Base-by-base conservation (phyloP, 2,113 vertebrate genomes). In the Alaudala cheleensis region DNA sequence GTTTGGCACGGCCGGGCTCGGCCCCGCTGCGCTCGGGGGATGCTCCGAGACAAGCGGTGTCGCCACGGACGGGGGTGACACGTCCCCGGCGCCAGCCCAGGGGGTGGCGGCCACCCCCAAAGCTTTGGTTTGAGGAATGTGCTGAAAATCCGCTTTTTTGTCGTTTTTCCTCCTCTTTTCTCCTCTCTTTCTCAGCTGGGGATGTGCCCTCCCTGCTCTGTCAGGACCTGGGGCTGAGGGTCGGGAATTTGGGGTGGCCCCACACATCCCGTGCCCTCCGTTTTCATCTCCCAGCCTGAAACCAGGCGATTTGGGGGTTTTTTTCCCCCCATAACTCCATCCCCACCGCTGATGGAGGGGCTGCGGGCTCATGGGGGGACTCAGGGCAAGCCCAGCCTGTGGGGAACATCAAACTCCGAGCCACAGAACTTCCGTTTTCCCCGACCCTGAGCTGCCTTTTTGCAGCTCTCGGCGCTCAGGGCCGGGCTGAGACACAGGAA, bases 351-450 rank as follows among this genome's bases (percentile, higher is more conserved):
- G 37, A 0, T 0, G 2, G 40, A 49, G 51, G n/a, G 66, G 9
- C 28, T 10, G 40, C 31, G 51, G 50, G 5, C 21, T 2, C 7
- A 17, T 14, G n/a, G 22, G 29, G 64, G 91, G 69, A 74, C 39
- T 89, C 78, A 37, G 0, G 0, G 51, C 70, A 5, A 82, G 57
- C 47, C 6, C 66, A 12, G 10, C 44, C 40, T 8, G 1, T 0
- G 64, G 69, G 25, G 58, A 23, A 5, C 2, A 3, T 45, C 78
- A 24, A 34, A 37, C 37, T 6, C 31, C 0, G 94, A 95, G 92
- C 80, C 80, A 79, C 94, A 86, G 6, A 72, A 94, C 95, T 92
- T 91, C 94, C 94, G 94, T 10, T 94, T 83, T 76, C 85, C 90
- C 88, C 82, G 2, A 14, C 28, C 85, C 85, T 0, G 44, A 79